phyloP scores from a whole-genome alignment of 2,113 vertebrate genomes.

The Mionectes macconnelli region DNA sequence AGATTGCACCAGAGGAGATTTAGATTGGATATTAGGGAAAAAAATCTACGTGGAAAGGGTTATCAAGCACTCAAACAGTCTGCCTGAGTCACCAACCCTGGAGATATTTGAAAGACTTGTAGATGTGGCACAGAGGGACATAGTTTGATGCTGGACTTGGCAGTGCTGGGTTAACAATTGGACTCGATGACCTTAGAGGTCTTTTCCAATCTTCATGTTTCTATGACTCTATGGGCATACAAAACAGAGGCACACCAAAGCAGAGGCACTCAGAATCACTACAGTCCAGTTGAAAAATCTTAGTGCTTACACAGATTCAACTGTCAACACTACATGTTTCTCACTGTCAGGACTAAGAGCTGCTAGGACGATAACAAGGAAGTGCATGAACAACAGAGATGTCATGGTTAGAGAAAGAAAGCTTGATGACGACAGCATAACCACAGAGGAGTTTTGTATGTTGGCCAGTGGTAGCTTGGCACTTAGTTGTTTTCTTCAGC shows the following conservation, averaged over 20 bases:
- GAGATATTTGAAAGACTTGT: background rate
- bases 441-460: background rate
- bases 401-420: background rate
- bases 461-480: background rate
- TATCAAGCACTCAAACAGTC: background rate
- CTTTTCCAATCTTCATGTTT: background rate
- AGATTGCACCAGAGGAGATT: background rate
- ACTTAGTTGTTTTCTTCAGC: constrained; percentile 18
- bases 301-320: background rate
- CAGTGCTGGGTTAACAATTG: background rate
- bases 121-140: background rate
- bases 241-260: background rate
- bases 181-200: background rate
- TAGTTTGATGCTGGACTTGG: background rate
- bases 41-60: background rate
- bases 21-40: background rate
- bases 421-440: background rate
- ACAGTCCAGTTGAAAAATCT: background rate
- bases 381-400: background rate
- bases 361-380: constrained; percentile 2
- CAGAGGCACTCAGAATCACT: background rate
- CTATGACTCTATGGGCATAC: background rate
- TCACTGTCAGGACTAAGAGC: background rate
- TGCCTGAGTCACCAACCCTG: background rate
- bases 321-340: background rate